phyloP scores from a whole-genome alignment of 2,888 invertebrate species.

The Nasonovia ribisnigri region DNA sequence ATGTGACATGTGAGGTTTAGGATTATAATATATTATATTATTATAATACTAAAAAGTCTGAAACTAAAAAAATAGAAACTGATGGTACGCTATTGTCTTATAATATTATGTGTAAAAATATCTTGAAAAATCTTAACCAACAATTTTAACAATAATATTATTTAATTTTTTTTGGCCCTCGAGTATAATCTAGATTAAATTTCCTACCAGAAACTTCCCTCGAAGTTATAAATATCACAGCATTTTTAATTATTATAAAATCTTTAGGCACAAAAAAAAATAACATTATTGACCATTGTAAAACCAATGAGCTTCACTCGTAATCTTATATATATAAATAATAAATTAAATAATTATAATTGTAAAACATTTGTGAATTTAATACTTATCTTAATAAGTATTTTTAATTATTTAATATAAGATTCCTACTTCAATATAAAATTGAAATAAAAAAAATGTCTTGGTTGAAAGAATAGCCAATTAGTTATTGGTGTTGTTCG shows the following conservation, averaged over 20 bases:
- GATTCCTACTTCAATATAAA: not conserved
- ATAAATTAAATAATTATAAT: not conserved
- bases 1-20: not conserved
- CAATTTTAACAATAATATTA: not conserved
- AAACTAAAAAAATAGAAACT: too few species aligned
- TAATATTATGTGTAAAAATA: not conserved
- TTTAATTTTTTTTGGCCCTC: not conserved
- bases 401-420: not conserved
- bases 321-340: not conserved
- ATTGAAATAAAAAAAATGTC: not conserved
- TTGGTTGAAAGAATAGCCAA: not conserved
- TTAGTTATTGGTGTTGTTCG: not conserved
- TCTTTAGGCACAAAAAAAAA: not conserved
- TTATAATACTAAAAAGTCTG: not conserved
- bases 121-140: too few species aligned
- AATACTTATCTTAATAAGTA: not conserved
- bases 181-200: not conserved
- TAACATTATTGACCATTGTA: not conserved
- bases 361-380: not conserved
- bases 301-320: not conserved
- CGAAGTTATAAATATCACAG: not conserved
- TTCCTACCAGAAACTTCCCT: not conserved
- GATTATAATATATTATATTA: not conserved
- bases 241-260: not conserved
- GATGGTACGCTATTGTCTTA: not conserved